Percentiles rank a stretch among this genome's conserved stretches.
phyloP scores from a whole-genome alignment of 2,797 vertebrate species.

The Catostomus latipinnis region DNA sequence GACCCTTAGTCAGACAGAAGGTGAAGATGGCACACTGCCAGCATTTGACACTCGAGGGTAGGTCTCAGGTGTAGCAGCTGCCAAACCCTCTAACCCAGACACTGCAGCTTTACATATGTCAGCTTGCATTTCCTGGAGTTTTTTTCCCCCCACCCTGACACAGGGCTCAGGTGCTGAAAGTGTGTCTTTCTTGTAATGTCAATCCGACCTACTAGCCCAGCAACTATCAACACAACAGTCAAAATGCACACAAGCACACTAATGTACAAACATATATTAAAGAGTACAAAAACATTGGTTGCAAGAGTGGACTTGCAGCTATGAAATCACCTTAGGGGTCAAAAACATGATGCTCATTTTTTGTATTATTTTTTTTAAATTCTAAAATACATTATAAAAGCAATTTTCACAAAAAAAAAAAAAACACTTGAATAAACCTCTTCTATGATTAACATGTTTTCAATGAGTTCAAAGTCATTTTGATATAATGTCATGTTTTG shows the following conservation, averaged over 20 bases:
- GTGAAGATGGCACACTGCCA: neutral
- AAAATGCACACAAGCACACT: neutral
- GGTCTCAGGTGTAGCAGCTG: slow-evolving; percentile 30
- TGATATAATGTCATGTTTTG: neutral
- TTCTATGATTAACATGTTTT: too few species aligned
- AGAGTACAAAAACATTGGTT: slow-evolving; percentile 12
- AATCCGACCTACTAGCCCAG: slow-evolving; percentile 37
- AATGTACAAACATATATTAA: slow-evolving; percentile 25
- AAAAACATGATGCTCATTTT: neutral
- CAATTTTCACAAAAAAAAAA: too few species aligned
- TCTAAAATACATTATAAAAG: too few species aligned
- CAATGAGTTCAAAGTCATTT: neutral
- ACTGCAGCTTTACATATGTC: neutral
- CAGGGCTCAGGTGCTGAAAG: slow-evolving; percentile 36
- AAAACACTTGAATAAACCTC: too few species aligned
- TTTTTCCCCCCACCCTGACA: neutral
- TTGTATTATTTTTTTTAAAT: too few species aligned
- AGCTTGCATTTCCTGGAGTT: neutral
- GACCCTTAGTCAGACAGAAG: slow-evolving; percentile 6
- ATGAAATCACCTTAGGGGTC: neutral
- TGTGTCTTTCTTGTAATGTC: slow-evolving; percentile 1
- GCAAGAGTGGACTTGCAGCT: too few species aligned
- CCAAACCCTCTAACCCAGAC: neutral
- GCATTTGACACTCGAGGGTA: neutral
- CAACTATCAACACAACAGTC: slow-evolving; percentile 31